Conservation (phyloP, 2,888 invertebrate species). For the Malthinus flaveolus region DNA sequence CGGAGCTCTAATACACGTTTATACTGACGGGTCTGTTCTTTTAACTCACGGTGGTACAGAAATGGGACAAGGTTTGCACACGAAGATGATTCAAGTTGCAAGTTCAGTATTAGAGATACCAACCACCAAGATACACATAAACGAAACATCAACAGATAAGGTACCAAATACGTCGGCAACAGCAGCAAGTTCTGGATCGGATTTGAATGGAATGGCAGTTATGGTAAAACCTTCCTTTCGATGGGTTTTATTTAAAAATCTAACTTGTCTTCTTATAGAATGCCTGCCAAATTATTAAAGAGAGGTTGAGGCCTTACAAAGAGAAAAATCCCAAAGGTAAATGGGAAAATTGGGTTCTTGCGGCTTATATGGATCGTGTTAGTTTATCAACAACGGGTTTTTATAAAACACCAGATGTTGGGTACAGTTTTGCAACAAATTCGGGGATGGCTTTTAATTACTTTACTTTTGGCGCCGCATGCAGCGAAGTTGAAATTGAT, state of each 20-base stretch:
- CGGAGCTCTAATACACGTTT: constrained; percentile 86
- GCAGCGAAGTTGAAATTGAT: constrained; percentile 90
- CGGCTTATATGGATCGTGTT: constrained; percentile 77
- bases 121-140: constrained; percentile 73
- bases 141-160: constrained; percentile 86
- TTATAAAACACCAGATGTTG: constrained; percentile 74
- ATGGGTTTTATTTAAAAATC: neutral
- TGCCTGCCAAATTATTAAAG: constrained; percentile 76
- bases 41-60: constrained; percentile 92
- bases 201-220: constrained; percentile 91
- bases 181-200: constrained; percentile 86
- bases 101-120: constrained; percentile 73
- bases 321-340: constrained; percentile 73
- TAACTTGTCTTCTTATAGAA: constrained; percentile 55
- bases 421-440: constrained; percentile 71
- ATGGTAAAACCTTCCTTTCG: constrained; percentile 54
- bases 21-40: constrained; percentile 85
- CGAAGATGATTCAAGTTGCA: constrained; percentile 93
- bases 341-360: constrained; percentile 83
- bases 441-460: constrained; percentile 79
- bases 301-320: constrained; percentile 75
- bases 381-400: constrained; percentile 84
- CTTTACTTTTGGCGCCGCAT: constrained; percentile 83
- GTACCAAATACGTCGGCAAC: constrained; percentile 90
- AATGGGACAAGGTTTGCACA: constrained; percentile 96